Evolutionary conservation across 2,888 invertebrate species (phyloP), one percentile per base, ranked within the genome.

Genomic region (Volucella inanis): DNA sequence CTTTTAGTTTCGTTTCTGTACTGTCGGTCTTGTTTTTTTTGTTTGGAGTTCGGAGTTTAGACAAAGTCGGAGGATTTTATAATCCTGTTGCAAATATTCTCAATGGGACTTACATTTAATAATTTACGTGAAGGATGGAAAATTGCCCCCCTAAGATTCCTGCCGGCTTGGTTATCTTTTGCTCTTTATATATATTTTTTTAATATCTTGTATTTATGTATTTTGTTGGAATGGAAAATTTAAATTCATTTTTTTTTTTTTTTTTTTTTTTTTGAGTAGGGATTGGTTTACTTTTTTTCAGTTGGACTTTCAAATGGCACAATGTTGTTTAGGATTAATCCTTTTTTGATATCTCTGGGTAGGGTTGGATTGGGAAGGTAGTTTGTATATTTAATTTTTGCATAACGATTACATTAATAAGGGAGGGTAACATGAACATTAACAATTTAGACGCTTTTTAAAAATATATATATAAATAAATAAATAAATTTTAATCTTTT

Each of bases 21-120:
- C 31, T 31, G 31, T 31, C 31, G 31, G 31, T 31, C 31, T 31
- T 31, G 31, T 31, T 3, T 31, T 31, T 31, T 31, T 31, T 3
- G 81, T 85, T 77, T 85, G 18, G 81, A 85, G 85, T 81, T 80
- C 31, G 75, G 80, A 81, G 81, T 80, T 81, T 77, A 77, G 85
- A 72, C 62, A 76, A 80, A 80, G 81, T 72, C 77, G 81, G 81
- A 72, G 81, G 85, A 85, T 85, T 85, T 85, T 85, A 77, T 85
- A 85, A 85, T 85, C 85, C 81, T 81, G 81, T 85, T 85, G 76
- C 22, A 57, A 67, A 85, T 81, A 85, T 81, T 77, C 85, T 81
- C 80, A 65, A 75, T 71, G 84, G 80, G 75, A 79, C 84, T 84
- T 84, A 80, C 55, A 47, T 75, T 84, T 85, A 85, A 85, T 85